A percentile compares a stretch with the other conserved stretches of the same genome.
Evolutionary conservation across 2,888 invertebrate species (phyloP).

Genomic region (Allygus modestus): DNA sequence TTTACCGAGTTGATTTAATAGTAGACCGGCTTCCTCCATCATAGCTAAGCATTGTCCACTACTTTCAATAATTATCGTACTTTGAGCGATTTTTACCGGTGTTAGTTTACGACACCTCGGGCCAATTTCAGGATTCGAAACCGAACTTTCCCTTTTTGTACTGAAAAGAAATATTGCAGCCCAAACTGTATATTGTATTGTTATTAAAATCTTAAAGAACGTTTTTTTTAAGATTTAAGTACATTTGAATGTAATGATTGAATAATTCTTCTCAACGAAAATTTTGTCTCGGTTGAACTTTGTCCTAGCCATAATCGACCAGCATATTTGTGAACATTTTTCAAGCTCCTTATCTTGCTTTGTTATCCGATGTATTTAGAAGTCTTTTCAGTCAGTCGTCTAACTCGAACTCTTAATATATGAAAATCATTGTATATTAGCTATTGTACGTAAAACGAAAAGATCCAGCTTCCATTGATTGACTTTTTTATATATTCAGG

Average conservation of each 20-base stretch:
- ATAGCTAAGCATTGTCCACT: slow-evolving; percentile 60
- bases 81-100: slow-evolving; percentile 46
- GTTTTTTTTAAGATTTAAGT: slow-evolving; percentile 4
- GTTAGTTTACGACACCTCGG: slow-evolving; percentile 53
- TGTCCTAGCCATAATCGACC: background rate
- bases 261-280: slow-evolving; percentile 14
- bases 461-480: background rate
- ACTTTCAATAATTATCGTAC: slow-evolving; percentile 56
- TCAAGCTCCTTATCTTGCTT: slow-evolving; percentile 32
- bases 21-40: slow-evolving; percentile 54
- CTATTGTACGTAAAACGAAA: background rate
- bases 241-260: background rate
- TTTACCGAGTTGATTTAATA: slow-evolving; percentile 39
- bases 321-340: slow-evolving; percentile 52
- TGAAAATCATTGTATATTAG: background rate
- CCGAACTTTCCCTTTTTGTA: slow-evolving; percentile 60
- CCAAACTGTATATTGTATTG: background rate
- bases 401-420: background rate
- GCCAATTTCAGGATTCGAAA: slow-evolving; percentile 61
- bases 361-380: background rate
- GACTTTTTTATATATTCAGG: background rate
- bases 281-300: background rate
- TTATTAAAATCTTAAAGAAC: background rate
- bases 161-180: slow-evolving; percentile 45
- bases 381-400: background rate